A percentile compares a stretch with the other conserved stretches of the same genome.
Conservation (phyloP, 2,888 invertebrate species). For the Sipha maydis region DNA sequence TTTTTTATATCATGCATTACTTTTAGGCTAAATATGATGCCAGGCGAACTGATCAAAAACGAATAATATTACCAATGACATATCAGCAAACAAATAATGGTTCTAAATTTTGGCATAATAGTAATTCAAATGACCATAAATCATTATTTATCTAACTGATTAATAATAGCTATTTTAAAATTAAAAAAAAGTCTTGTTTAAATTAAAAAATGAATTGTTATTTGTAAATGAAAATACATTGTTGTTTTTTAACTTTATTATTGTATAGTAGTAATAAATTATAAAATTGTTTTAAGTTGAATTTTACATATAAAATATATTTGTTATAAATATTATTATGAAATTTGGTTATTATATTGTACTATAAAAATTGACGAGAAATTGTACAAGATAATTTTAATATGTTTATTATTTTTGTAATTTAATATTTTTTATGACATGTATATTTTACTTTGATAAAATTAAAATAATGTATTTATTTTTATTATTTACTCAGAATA, state of each 20-base stretch:
- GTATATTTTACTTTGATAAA: neutral
- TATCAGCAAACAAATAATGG: slow-evolving; percentile 42
- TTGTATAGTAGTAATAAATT: neutral
- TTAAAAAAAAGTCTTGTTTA: slow-evolving; percentile 13
- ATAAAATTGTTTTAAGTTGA: neutral
- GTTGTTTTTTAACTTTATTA: slow-evolving; percentile 31
- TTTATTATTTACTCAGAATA: neutral
- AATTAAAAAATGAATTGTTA: slow-evolving; percentile 8
- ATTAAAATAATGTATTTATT: neutral
- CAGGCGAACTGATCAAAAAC: slow-evolving; percentile 70
- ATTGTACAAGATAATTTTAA: neutral
- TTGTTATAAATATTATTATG: neutral
- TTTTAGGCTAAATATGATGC: slow-evolving; percentile 79
- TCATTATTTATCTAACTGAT: slow-evolving; percentile 50
- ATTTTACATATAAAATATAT: too few relatives aligned
- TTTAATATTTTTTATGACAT: neutral
- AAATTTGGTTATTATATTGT: neutral
- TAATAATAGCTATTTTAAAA: neutral
- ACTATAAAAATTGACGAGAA: neutral
- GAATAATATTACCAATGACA: slow-evolving; percentile 72
- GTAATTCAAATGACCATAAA: slow-evolving; percentile 35
- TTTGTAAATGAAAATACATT: slow-evolving; percentile 6
- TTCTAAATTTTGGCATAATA: slow-evolving; percentile 48
- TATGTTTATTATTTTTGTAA: slow-evolving; percentile 1
- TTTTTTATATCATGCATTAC: slow-evolving; percentile 64